Evolutionary conservation across 1,140 invertebrate genomes (phyloP).

Genomic region (Rhyacophila brunnea): DNA sequence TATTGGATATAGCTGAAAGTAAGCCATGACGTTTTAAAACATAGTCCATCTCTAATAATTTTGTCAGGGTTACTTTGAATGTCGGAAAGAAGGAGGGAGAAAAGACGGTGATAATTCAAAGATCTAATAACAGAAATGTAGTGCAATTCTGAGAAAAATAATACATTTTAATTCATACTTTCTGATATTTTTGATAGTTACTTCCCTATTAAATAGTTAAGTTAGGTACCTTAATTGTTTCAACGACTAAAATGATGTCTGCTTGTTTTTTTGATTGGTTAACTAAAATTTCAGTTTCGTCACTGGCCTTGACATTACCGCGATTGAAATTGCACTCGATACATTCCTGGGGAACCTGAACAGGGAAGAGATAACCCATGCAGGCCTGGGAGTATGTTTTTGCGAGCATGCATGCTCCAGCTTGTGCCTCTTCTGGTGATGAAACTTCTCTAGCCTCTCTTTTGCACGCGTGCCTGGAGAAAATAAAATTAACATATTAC

Average conservation of each 20-base stretch:
- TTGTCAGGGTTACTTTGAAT: no score
- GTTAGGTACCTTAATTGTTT: constrained; percentile 57
- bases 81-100: no score
- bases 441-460: constrained; percentile 34
- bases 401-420: constrained; percentile 59
- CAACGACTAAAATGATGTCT: constrained; percentile 70
- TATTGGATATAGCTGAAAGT: no score
- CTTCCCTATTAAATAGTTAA: no score
- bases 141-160: no score
- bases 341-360: constrained; percentile 59
- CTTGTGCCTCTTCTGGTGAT: constrained; percentile 40
- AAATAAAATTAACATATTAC: no score
- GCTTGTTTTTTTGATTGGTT: constrained; percentile 69
- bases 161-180: no score
- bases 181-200: no score
- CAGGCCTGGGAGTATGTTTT: constrained; percentile 60
- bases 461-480: constrained; percentile 65
- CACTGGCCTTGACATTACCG: constrained; percentile 41
- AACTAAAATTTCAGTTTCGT: constrained; percentile 62
- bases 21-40: no score
- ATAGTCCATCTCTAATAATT: no score
- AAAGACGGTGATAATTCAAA: no score
- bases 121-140: no score
- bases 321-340: constrained; percentile 61
- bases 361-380: constrained; percentile 50